Evolutionary conservation across 2,888 invertebrate species (phyloP).

Genomic region (Machimus rusticus): DNA sequence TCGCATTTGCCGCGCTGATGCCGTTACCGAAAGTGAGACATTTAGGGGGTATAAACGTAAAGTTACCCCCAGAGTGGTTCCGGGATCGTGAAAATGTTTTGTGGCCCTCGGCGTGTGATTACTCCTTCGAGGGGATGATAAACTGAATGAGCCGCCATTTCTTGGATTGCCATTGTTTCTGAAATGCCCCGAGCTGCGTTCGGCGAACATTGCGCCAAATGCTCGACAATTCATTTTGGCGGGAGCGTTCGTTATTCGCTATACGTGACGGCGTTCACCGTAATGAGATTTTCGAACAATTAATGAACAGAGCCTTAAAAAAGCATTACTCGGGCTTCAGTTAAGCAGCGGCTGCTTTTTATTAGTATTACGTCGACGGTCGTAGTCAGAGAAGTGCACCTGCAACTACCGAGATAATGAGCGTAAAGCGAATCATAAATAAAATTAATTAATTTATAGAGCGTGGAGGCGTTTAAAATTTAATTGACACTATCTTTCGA

Average conservation of each 20-base stretch:
- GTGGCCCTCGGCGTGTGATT: background rate
- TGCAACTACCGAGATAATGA: background rate
- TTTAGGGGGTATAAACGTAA: slow-evolving; percentile 2
- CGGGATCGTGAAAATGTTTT: background rate
- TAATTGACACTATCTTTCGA: background rate
- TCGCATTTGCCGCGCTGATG: background rate
- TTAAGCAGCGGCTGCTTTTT: background rate
- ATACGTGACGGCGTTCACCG: background rate
- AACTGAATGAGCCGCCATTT: background rate
- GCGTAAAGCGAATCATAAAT: background rate
- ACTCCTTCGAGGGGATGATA: background rate
- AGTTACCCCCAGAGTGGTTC: background rate
- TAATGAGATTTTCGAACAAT: background rate
- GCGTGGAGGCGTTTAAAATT: background rate
- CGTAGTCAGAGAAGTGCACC: background rate
- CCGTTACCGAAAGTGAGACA: background rate
- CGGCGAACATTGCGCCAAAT: background rate
- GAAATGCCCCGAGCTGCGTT: background rate
- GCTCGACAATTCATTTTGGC: background rate
- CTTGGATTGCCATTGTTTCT: background rate
- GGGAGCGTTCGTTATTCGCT: background rate
- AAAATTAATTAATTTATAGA: background rate
- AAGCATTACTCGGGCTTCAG: background rate
- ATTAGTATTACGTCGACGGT: background rate
- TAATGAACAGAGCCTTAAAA: background rate